Conservation (phyloP, 2,888 invertebrate genomes). For the Lysandra coridon region DNA sequence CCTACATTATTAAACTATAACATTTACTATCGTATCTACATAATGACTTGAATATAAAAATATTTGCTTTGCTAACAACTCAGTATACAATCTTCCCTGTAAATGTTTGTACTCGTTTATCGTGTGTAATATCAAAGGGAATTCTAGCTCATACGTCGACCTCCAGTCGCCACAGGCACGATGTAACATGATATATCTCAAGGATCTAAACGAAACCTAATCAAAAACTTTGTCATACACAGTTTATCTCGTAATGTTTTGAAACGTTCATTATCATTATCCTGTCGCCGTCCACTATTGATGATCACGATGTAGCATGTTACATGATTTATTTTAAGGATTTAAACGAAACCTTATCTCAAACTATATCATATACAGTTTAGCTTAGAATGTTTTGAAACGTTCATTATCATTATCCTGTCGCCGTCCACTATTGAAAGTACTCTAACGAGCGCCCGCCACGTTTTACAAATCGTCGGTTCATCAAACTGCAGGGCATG, state of each 20-base stretch:
- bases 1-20: neutral
- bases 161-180: neutral
- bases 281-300: neutral
- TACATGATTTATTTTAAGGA: neutral
- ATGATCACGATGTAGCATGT: neutral
- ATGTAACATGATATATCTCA: neutral
- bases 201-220: neutral
- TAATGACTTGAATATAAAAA: neutral
- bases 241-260: neutral
- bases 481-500: too few species aligned
- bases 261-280: neutral
- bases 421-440: too few species aligned
- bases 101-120: conserved; percentile 5
- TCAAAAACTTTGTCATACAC: neutral
- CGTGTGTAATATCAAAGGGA: conserved; percentile 13
- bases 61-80: neutral
- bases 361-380: neutral
- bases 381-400: neutral
- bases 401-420: neutral
- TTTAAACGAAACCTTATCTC: neutral
- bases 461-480: too few species aligned
- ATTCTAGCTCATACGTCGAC: neutral
- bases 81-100: neutral
- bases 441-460: too few species aligned
- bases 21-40: neutral